Evolutionary conservation across 2,797 vertebrate genomes (phyloP), one percentile per base, ranked within the genome.

Genomic region (Coracias cyanogaster): DNA sequence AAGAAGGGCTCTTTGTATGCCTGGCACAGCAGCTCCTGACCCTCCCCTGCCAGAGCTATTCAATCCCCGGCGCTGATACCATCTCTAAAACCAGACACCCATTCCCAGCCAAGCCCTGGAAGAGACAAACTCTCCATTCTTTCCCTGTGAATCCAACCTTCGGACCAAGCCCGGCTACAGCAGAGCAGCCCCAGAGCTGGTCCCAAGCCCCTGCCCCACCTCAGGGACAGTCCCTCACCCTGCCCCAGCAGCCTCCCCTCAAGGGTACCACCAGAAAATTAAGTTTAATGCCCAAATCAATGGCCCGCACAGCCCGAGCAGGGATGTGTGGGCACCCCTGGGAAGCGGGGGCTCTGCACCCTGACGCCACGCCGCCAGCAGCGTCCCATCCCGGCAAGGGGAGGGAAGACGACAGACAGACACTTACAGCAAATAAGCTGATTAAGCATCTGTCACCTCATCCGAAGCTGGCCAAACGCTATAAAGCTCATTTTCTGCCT

Each of bases 401-500:
- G 25, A 83, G 67, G 82, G 89, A 57, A 83, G 90, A 7, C 9
- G 3, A 49, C 65, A 94, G 88, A 89, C 96, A 97, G 86, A 92
- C 83, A 90, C 82, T 93, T 52, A 45, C 0, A 6, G 82, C 29
- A 2, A 94, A 94, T 97, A 97, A 97, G 96, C 96, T 94, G 94
- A 97, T 97, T 97, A 97, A 95, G 96, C 97, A 97, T 96, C 96
- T 97, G 97, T 94, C 94, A 94, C 94, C 93, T 96, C 95, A 48
- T 60, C 69, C 7, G 25, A 96, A 55, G 92, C 92, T 69, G 80
- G 86, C 95, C 93, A 35, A 86, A 84, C 82, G 41, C 92, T 74
- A 92, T 31, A 94, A 96, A 97, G 92, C 95, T 97, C 86, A 96
- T 97, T 97, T 96, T 96, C 96, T 89, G 92, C 96, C 94, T 8